phyloP scores from a whole-genome alignment of 2,797 vertebrate genomes.

The Bucorvus abyssinicus region DNA sequence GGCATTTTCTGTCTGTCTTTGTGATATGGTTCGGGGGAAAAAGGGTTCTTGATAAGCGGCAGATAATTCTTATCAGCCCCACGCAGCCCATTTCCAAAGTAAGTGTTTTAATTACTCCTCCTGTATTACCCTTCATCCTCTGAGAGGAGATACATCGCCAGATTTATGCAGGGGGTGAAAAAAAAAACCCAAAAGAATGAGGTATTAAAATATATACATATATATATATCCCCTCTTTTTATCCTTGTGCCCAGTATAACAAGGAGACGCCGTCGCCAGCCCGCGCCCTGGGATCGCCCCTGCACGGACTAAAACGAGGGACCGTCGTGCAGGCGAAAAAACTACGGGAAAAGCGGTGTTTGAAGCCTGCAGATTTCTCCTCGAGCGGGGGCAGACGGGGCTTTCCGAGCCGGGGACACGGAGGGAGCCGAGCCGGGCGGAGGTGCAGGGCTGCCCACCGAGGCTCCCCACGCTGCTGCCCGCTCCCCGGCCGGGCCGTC shows the following conservation, averaged over 20 bases:
- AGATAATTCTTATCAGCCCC: conserved; percentile 90
- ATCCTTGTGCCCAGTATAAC: neutral
- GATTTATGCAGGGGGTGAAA: conserved; percentile 62
- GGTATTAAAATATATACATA: conserved; percentile 40
- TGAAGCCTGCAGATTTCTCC: neutral
- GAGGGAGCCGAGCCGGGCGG: neutral
- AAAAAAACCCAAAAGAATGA: conserved; percentile 10
- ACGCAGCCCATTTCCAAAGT: conserved; percentile 84
- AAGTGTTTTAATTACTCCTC: conserved; percentile 85
- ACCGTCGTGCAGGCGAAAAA: neutral
- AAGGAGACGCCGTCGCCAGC: neutral
- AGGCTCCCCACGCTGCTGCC: neutral
- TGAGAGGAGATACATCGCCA: conserved; percentile 68
- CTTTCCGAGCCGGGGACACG: neutral
- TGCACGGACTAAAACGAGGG: neutral
- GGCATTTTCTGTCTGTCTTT: conserved; percentile 80
- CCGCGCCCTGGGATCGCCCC: conserved; percentile 6
- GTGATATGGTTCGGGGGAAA: conserved; percentile 82
- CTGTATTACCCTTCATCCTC: conserved; percentile 71
- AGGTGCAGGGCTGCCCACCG: neutral
- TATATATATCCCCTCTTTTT: neutral
- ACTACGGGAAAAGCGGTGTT: neutral
- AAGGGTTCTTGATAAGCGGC: conserved; percentile 76
- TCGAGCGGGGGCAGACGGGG: neutral
- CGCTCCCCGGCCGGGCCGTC: neutral